phyloP scores from a whole-genome alignment of 2,888 invertebrate genomes.

The Iselma pallidipennis region DNA sequence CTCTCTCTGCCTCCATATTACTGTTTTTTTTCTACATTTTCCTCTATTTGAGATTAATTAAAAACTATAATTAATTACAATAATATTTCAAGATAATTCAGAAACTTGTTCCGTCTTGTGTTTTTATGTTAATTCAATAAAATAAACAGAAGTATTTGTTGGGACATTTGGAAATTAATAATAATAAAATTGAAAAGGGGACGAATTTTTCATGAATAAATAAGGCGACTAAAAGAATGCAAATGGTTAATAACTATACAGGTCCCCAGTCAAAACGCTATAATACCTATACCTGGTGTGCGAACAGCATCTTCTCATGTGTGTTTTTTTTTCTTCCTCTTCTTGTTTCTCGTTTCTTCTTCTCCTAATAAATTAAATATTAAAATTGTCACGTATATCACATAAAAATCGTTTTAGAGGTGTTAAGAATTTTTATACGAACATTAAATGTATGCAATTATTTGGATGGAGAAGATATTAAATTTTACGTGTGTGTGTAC shows the following conservation, averaged over 20 bases:
- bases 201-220: constrained; percentile 24
- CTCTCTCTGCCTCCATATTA: no score
- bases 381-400: constrained; percentile 28
- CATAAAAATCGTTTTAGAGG: constrained; percentile 21
- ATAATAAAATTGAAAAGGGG: background rate
- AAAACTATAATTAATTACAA: background rate
- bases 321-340: background rate
- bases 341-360: constrained; percentile 11
- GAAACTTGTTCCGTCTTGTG: no score
- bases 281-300: constrained; percentile 30
- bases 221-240: constrained; percentile 24
- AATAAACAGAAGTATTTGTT: constrained; percentile 27
- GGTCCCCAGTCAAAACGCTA: constrained; percentile 34
- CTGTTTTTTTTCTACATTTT: no score
- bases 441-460: background rate
- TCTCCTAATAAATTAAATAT: constrained; percentile 23
- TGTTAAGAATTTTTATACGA: constrained; percentile 25
- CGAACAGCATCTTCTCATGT: constrained; percentile 9
- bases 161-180: background rate
- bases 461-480: background rate
- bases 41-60: background rate
- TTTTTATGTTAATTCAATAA: background rate
- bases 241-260: constrained; percentile 32
- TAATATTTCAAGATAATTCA: background rate
- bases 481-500: no score